Evolutionary conservation across 92 coral and sea anemone genomes (phyloP).

Genomic region (Epizoanthus stellaris): DNA sequence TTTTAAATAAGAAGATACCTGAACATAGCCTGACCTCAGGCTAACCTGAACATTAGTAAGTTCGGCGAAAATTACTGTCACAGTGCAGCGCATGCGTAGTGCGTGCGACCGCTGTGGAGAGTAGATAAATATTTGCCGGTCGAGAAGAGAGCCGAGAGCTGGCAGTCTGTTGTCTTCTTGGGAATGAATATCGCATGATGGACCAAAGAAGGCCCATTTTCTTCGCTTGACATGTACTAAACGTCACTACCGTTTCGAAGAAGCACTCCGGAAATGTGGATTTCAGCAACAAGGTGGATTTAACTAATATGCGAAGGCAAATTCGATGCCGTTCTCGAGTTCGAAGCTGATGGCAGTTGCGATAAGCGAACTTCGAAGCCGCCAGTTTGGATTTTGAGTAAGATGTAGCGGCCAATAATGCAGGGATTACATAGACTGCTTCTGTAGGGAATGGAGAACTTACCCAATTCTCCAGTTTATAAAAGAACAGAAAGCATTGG

Average conservation of each 20-base stretch:
- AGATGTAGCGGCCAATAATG: slow-evolving; percentile 16
- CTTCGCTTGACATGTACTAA: slow-evolving; percentile 24
- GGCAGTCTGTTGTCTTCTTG: background rate
- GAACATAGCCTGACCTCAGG: no score
- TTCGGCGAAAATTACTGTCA: no score
- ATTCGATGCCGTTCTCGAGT: slow-evolving; percentile 19
- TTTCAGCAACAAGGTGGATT: slow-evolving; percentile 3
- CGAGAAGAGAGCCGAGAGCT: no score
- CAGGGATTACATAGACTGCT: slow-evolving; percentile 17
- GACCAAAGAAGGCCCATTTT: slow-evolving; percentile 23
- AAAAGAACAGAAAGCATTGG: slow-evolving; percentile 56
- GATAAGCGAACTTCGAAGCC: slow-evolving; percentile 15
- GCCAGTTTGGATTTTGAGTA: slow-evolving; percentile 1
- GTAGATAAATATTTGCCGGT: no score
- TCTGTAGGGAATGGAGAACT: slow-evolving; percentile 40
- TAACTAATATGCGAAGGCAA: slow-evolving; percentile 13
- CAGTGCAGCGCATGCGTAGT: no score
- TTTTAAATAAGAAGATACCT: no score
- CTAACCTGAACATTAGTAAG: no score
- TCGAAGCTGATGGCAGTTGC: slow-evolving; percentile 34
- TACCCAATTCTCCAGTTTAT: slow-evolving; percentile 22
- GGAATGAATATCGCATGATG: slow-evolving; percentile 32
- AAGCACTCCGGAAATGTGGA: background rate
- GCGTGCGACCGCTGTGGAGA: no score
- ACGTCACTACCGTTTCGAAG: slow-evolving; percentile 9